Percentiles rank a stretch among this genome's conserved stretches.
Evolutionary conservation across 2,797 vertebrate genomes (phyloP).

Genomic region (Rhabdomys pumilio): DNA sequence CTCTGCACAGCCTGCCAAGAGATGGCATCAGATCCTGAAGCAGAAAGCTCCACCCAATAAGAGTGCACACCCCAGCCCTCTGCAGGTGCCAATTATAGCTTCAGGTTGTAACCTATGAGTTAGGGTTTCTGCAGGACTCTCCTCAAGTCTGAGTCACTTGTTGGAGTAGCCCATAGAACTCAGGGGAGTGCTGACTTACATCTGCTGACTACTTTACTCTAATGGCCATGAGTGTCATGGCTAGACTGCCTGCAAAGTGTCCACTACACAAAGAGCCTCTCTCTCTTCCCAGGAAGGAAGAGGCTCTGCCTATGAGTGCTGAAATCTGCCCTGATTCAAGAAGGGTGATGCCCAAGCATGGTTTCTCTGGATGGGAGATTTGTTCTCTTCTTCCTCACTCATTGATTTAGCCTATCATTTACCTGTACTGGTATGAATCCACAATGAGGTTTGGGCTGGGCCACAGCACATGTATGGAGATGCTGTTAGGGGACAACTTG

Average conservation of each 20-base stretch:
- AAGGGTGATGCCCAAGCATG: no score
- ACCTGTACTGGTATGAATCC: no score
- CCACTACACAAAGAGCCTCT: neutral
- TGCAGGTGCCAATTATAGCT: no score
- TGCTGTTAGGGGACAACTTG: neutral
- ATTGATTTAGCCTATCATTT: fast-evolving
- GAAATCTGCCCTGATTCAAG: neutral
- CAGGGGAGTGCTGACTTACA: neutral
- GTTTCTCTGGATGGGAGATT: fast-evolving
- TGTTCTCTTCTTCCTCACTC: neutral
- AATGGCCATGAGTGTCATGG: neutral
- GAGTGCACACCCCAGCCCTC: neutral
- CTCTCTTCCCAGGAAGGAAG: neutral
- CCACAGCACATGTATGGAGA: neutral
- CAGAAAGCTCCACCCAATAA: neutral
- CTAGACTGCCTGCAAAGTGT: neutral
- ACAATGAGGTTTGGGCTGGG: neutral
- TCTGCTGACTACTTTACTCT: neutral
- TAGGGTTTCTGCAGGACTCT: no score
- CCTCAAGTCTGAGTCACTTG: fast-evolving
- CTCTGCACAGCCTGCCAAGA: neutral
- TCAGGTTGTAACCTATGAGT: neutral
- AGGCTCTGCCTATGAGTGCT: neutral
- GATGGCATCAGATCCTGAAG: neutral
- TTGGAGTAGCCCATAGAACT: neutral